These are phyloP conservation scores for Zaprionus nigranus DNA, from an alignment of 1,140 invertebrate genomes.

Conservation along the genomic window DNA sequence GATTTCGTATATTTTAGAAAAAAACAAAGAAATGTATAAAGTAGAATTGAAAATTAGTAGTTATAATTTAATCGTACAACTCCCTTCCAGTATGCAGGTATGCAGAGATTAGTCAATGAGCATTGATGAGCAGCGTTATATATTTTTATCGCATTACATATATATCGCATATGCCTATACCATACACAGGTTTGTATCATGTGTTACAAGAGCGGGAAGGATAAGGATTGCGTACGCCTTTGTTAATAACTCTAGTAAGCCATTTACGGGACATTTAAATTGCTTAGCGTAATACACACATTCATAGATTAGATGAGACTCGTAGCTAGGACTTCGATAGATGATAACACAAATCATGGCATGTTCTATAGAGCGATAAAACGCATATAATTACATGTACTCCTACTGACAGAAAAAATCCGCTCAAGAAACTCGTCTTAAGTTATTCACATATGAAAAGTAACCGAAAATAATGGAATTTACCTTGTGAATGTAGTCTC, in stretches of 20 bases:
- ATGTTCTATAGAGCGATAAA: neutral
- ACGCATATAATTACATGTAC: neutral
- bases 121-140: constrained; percentile 49
- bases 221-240: neutral
- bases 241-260: constrained; percentile 20
- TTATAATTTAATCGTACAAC: constrained; percentile 50
- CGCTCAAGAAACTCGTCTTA: neutral
- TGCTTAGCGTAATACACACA: neutral
- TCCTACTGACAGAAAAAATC: neutral
- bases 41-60: constrained; percentile 77
- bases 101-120: constrained; percentile 61
- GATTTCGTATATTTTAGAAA: constrained; percentile 51
- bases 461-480: constrained; percentile 13
- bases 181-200: constrained; percentile 18
- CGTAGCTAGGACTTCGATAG: neutral
- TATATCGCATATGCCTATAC: neutral
- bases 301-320: neutral
- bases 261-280: neutral
- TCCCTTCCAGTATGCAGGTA: constrained; percentile 46
- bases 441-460: neutral
- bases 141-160: constrained; percentile 3
- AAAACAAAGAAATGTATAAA: constrained; percentile 72
- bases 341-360: neutral
- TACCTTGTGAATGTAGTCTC: constrained; percentile 11
- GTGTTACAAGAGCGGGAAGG: constrained; percentile 9